Conservation (phyloP, 2,888 invertebrate species). For the Lasioglossum leucozonium region DNA sequence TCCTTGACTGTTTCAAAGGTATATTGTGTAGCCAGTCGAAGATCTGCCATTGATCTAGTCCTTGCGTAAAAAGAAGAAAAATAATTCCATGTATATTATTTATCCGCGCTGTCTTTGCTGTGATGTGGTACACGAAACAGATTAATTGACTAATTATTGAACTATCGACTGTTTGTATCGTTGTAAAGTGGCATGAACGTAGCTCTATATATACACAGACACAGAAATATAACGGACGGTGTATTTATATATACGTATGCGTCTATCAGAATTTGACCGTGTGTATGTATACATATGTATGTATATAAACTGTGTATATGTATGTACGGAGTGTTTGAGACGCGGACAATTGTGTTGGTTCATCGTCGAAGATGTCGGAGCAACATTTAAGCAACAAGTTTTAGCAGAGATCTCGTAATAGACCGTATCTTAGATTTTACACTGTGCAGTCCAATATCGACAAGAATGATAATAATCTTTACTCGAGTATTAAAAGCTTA, state of each 20-base stretch:
- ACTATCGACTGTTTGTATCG: constrained; percentile 79
- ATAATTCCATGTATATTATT: constrained; percentile 53
- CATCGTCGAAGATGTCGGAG: neutral
- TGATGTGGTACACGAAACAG: constrained; percentile 57
- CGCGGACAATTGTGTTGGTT: constrained; percentile 25
- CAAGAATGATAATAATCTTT: constrained; percentile 22
- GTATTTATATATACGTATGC: constrained; percentile 44
- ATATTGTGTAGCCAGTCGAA: constrained; percentile 36
- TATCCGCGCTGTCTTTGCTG: constrained; percentile 59
- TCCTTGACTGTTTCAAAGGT: constrained; percentile 51
- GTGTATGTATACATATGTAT: constrained; percentile 55
- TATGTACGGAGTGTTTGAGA: constrained; percentile 26
- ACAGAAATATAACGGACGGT: constrained; percentile 34
- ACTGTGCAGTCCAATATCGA: constrained; percentile 10
- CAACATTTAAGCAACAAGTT: neutral
- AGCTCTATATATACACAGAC: constrained; percentile 64
- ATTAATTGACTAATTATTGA: constrained; percentile 55
- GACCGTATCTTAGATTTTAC: constrained; percentile 19
- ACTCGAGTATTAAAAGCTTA: constrained; percentile 12
- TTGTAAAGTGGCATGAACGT: constrained; percentile 76
- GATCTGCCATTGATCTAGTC: constrained; percentile 57
- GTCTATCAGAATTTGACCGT: constrained; percentile 35
- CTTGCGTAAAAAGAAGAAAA: constrained; percentile 13
- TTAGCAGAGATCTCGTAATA: neutral
- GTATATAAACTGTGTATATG: constrained; percentile 41